Evolutionary conservation across 2,797 vertebrate species (phyloP), one percentile per base, ranked within the genome.

Genomic region (Neoniphon sammara): DNA sequence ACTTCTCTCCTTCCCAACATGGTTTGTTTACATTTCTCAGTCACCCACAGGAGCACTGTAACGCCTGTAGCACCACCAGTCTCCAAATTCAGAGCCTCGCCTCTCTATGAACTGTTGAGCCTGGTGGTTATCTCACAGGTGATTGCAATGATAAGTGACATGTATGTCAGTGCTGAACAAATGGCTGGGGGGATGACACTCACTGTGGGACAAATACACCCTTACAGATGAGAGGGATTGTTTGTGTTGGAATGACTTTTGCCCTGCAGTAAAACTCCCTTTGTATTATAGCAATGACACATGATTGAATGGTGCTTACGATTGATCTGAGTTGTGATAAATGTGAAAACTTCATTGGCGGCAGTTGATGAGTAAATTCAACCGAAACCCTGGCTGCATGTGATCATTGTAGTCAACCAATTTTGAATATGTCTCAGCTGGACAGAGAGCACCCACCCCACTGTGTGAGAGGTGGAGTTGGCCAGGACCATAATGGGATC

Each of bases 1-100:
- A 47, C 87, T 88, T 85, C 90, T 90, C 87, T 89, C 91, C 73
- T 73, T 84, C 85, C 87, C 78, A 77, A 62, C 83, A 73, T 74
- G 79, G 85, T 88, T 92, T 93, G 91, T 93, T 93, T 90, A 91
- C 90, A 91, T 92, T 91, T 91, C 88, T 89, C 88, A 89, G 89
- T 92, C 90, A 91, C 90, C 91, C 91, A 62, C 88, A 91, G 91
- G 83, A 92, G 89, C 87, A 50, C 63, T 86, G 83, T 66, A 91
- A 81, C 54, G 88, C 85, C 83, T 87, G 85, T 52, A 80, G 89
- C 79, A 88, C 83, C 76, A 77, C 80, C 77, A 82, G 61, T 74
- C 78, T 82, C 80, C 79, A 70, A 90, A 90, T 87, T 17, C 90
- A 90, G 80, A 80, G 80, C 84, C 90, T 88, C 84, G 36, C 91